Evolutionary conservation across 2,888 invertebrate genomes (phyloP).

Genomic region (Itoplectis maculator): DNA sequence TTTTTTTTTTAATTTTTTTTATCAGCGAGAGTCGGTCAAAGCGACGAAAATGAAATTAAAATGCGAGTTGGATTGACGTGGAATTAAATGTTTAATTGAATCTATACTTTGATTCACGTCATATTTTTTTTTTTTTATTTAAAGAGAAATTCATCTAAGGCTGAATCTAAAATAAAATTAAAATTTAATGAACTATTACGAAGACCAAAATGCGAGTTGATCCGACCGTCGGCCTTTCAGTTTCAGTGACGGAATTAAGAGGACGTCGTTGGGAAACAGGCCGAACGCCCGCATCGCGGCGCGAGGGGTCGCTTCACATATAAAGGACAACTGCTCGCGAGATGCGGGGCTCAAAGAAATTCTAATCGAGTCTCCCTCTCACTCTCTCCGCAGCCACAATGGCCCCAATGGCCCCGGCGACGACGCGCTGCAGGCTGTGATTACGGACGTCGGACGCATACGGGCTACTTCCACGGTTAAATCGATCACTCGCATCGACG

Average conservation of each 20-base stretch:
- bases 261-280: background rate
- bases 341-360: conserved; percentile 81
- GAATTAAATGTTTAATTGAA: too few relatives aligned
- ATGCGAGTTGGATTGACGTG: too few relatives aligned
- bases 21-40: too few relatives aligned
- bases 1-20: background rate
- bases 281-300: conserved; percentile 52
- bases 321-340: conserved; percentile 68
- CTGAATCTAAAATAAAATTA: too few relatives aligned
- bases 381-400: too few relatives aligned
- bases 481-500: conserved; percentile 40
- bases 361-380: conserved; percentile 76
- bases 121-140: too few relatives aligned
- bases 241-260: background rate
- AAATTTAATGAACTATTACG: background rate
- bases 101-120: too few relatives aligned
- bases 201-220: background rate
- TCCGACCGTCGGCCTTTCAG: background rate
- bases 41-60: too few relatives aligned
- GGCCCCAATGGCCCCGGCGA: conserved; percentile 4
- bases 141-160: too few relatives aligned
- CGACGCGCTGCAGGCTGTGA: conserved; percentile 52
- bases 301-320: conserved; percentile 68
- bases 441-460: conserved; percentile 37
- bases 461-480: conserved; percentile 29